phyloP scores from a whole-genome alignment of 2,888 invertebrate species.

The Macropis europaea region DNA sequence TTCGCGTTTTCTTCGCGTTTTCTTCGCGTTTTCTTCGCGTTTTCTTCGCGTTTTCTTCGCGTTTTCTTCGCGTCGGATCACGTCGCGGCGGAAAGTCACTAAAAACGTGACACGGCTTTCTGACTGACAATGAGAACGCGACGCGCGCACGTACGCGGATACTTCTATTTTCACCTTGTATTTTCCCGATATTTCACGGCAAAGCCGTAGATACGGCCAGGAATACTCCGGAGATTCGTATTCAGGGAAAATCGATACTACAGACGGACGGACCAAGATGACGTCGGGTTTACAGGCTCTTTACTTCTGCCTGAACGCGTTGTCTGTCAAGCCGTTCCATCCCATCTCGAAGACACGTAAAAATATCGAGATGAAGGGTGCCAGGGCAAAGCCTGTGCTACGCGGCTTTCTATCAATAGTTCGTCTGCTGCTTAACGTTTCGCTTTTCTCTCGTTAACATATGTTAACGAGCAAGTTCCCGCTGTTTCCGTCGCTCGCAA shows the following conservation, averaged over 20 bases:
- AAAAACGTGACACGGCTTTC: constrained; percentile 18
- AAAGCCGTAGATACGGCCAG: constrained; percentile 39
- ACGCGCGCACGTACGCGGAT: background rate
- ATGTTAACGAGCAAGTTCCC: background rate
- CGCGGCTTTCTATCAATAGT: constrained; percentile 7
- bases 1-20: no score
- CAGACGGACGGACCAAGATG: constrained; percentile 51
- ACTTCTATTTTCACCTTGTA: constrained; percentile 37
- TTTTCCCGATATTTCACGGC: constrained; percentile 42
- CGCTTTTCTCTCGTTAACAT: constrained; percentile 31
- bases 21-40: background rate
- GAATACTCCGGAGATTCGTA: constrained; percentile 48
- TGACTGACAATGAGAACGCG: constrained; percentile 18
- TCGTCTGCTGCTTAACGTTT: constrained; percentile 7
- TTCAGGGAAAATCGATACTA: constrained; percentile 40
- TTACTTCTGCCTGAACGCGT: constrained; percentile 46
- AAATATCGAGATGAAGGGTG: constrained; percentile 40
- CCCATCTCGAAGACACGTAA: constrained; percentile 42
- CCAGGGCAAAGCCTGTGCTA: background rate
- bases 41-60: background rate
- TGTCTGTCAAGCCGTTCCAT: constrained; percentile 46
- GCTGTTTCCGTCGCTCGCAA: background rate
- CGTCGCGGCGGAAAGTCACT: background rate
- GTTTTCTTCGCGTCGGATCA: background rate
- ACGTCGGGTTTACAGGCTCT: constrained; percentile 48